Percentiles rank a stretch among this genome's conserved stretches.
Evolutionary conservation across 2,113 vertebrate genomes (phyloP).

Genomic region (Macrotis lagotis): DNA sequence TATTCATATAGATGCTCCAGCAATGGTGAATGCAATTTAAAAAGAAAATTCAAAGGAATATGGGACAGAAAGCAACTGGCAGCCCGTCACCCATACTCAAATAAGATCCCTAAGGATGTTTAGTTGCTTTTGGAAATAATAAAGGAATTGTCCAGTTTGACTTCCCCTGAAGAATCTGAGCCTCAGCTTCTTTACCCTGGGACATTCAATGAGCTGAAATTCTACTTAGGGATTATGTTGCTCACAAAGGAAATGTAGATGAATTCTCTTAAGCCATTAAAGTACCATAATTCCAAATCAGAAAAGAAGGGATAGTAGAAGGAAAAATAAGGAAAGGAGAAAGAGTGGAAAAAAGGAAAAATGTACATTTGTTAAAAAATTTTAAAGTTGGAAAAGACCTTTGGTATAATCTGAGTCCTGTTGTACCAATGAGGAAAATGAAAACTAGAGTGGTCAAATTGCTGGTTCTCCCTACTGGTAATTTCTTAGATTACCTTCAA

Average conservation of each 20-base stretch:
- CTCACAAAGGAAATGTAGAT: background rate
- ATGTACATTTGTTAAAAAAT: background rate
- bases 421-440: background rate
- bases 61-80: background rate
- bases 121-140: background rate
- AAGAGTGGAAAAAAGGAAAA: background rate
- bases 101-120: background rate
- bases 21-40: background rate
- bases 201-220: background rate
- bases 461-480: background rate
- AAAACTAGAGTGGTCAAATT: background rate
- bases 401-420: background rate
- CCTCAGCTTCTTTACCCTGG: background rate
- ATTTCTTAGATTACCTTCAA: background rate
- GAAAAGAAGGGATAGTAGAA: background rate
- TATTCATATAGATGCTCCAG: background rate
- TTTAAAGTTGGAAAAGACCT: background rate
- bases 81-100: background rate
- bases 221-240: background rate
- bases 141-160: background rate
- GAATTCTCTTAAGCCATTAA: background rate
- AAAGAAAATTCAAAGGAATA: background rate
- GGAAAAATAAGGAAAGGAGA: background rate
- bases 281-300: background rate
- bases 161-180: background rate